phyloP scores from a whole-genome alignment of 1,140 invertebrate species.

The Scaptomyza montana region DNA sequence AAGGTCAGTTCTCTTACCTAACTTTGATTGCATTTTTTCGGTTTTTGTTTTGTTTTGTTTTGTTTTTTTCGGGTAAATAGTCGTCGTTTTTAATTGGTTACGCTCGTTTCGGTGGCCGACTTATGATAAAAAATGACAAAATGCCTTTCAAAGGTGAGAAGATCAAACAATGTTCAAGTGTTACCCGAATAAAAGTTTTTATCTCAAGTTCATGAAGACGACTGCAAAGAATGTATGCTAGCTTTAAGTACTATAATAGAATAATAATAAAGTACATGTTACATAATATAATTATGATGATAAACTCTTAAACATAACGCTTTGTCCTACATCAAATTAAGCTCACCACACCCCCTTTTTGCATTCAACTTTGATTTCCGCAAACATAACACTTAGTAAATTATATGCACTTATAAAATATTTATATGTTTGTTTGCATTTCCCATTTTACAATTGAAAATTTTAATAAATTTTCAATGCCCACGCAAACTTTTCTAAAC shows the following conservation, averaged over 20 bases:
- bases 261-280: too few species aligned
- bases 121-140: constrained; percentile 2
- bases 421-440: constrained; percentile 29
- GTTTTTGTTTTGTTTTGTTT: constrained; percentile 34
- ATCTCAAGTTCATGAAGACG: neutral
- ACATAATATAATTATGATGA: too few species aligned
- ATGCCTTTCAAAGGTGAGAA: constrained; percentile 22
- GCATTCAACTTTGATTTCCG: neutral
- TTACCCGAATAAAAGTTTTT: neutral
- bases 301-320: too few species aligned
- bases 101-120: constrained; percentile 36
- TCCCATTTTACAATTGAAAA: constrained; percentile 41
- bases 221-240: neutral
- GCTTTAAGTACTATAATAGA: neutral
- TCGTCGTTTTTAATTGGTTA: constrained; percentile 31
- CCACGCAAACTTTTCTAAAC: constrained; percentile 30
- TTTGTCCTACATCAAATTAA: neutral
- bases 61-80: constrained; percentile 37
- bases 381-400: neutral
- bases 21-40: constrained; percentile 74
- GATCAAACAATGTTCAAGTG: constrained; percentile 33
- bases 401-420: constrained; percentile 7
- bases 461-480: constrained; percentile 49
- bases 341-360: neutral
- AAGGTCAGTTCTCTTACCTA: constrained; percentile 81